Percentiles rank a stretch among this genome's conserved stretches.
phyloP scores from a whole-genome alignment of 2,113 vertebrate species.

The Sturnus vulgaris region DNA sequence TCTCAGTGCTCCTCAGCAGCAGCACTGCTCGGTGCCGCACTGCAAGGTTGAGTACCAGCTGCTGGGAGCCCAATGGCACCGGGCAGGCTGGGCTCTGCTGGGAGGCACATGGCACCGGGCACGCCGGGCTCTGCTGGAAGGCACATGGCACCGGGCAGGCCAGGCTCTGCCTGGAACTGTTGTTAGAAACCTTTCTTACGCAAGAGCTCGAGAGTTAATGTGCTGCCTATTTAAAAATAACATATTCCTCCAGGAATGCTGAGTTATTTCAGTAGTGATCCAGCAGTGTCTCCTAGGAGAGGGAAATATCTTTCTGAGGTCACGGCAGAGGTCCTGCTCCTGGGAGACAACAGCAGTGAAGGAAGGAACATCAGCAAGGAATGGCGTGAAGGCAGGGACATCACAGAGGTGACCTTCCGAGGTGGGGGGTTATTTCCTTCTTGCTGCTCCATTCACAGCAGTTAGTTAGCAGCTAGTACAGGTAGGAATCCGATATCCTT shows the following conservation, averaged over 20 bases:
- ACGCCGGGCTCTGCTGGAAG: not conserved
- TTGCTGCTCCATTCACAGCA: not conserved
- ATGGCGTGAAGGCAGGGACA: accelerated
- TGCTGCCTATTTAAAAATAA: not conserved
- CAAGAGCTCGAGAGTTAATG: not conserved
- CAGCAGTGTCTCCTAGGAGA: not conserved
- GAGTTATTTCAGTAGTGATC: not conserved
- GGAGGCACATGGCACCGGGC: not conserved
- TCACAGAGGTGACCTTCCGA: not conserved
- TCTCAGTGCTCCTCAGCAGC: not conserved
- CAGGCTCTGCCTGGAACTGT: not conserved
- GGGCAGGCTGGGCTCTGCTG: not conserved
- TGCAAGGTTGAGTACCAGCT: not conserved
- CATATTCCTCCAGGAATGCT: not conserved
- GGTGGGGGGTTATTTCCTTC: not conserved
- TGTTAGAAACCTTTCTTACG: not conserved
- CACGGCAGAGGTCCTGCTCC: not conserved
- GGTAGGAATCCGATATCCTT: not conserved
- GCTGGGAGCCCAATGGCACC: not conserved
- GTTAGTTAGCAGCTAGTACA: not conserved
- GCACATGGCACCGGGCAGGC: not conserved
- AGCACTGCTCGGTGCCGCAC: not conserved
- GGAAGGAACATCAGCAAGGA: too few relatives aligned
- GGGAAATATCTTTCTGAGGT: not conserved
- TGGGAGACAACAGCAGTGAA: not conserved